A percentile compares a stretch with the other conserved stretches of the same genome.
Evolutionary conservation across 2,797 vertebrate genomes (phyloP).

Genomic region (Miichthys miiuy): DNA sequence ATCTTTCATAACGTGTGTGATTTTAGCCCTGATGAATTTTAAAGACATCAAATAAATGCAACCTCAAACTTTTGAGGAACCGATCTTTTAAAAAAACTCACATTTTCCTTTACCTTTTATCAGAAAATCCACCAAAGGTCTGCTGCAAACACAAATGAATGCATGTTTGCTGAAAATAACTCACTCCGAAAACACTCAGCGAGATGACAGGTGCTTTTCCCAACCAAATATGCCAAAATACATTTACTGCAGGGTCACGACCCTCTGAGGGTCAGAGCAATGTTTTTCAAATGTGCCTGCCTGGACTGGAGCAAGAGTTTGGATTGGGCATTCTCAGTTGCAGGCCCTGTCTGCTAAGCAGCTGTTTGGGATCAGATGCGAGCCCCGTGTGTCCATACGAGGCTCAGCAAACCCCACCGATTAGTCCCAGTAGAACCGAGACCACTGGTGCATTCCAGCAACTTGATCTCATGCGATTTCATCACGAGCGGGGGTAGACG

Average conservation of each 20-base stretch:
- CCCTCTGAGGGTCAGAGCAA: slow-evolving; percentile 71
- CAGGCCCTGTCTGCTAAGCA: slow-evolving; percentile 75
- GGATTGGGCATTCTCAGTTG: slow-evolving; percentile 64
- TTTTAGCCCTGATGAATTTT: background rate
- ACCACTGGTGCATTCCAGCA: slow-evolving; percentile 79
- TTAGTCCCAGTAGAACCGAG: slow-evolving; percentile 80
- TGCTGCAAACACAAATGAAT: slow-evolving; percentile 20
- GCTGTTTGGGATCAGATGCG: slow-evolving; percentile 82
- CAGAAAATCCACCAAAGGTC: background rate
- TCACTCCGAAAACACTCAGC: slow-evolving; percentile 40
- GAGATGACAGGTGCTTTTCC: slow-evolving; percentile 67
- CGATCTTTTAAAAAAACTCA: background rate
- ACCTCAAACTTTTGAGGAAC: background rate
- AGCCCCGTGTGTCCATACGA: slow-evolving; percentile 71
- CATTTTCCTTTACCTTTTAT: background rate
- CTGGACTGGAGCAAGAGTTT: slow-evolving; percentile 38
- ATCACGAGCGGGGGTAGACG: slow-evolving; percentile 66
- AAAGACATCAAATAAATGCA: background rate
- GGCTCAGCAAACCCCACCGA: slow-evolving; percentile 76
- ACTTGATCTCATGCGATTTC: slow-evolving; percentile 80
- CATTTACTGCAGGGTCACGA: slow-evolving; percentile 69
- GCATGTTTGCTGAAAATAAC: slow-evolving; percentile 65
- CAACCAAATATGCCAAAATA: slow-evolving; percentile 56
- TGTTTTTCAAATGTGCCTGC: slow-evolving; percentile 82
- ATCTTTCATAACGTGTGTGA: background rate